Evolutionary conservation across 2,888 invertebrate species (phyloP), one percentile per base, ranked within the genome.

Genomic region (Tipula unca): DNA sequence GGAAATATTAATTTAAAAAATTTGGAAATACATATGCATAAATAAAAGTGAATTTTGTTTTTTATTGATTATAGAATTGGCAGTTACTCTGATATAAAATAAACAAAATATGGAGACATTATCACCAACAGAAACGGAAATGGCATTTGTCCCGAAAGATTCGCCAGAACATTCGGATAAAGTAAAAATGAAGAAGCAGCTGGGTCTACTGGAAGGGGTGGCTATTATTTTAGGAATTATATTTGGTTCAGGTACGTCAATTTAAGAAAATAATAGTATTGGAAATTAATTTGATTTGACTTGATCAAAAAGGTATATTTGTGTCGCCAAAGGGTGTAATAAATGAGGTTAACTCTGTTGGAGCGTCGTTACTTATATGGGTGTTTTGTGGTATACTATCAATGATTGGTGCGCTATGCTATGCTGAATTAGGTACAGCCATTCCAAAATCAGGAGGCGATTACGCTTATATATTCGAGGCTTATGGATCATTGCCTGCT

Each of bases 401-500:
- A 0, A 96, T 97, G 91, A 93, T 99, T 39, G 99, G 99, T 8
- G 99, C 99, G 0, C 91, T 99, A 82, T 99, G 99, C 88, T 99
- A 99, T 90, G 98, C 99, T 10, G 99, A 99, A 92, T 92, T 99
- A 87, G 99, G 95, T 89, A 91, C 91, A 3, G 89, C 89, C 17
- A 95, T 99, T 89, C 96, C 97, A 3, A 96, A 97, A 89, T 98
- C 98, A 86, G 99, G 99, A 29, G 99, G 98, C 1, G 99, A 99
- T 91, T 99, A 99, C 90, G 98, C 98, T 42, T 99, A 99, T 89
- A 98, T 99, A 87, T 93, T 95, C 88, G 96, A 98, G 90, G 96
- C 98, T 0, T 99, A 95, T 89, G 99, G 99, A 32, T 93, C 96
- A 1, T 90, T 99, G 86, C 97, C 97, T 17, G 96, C 98, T 0